Evolutionary conservation across 1,140 invertebrate species (phyloP).

Genomic region (Euwallacea fornicatus): DNA sequence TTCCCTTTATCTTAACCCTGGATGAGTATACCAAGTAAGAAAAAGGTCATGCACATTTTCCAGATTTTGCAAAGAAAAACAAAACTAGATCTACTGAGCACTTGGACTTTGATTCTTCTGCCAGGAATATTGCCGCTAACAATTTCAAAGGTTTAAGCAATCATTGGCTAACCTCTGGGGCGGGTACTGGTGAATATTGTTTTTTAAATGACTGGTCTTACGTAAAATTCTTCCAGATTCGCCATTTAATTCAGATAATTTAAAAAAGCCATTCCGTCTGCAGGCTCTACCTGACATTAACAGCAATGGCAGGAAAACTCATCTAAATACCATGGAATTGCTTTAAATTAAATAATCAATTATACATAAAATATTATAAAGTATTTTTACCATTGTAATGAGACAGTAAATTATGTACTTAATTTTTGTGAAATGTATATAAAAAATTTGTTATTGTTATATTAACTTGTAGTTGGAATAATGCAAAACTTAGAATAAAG

Average conservation of each 20-base stretch:
- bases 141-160: conserved; percentile 12
- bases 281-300: conserved; percentile 50
- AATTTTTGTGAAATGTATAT: too few species aligned
- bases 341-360: conserved; percentile 7
- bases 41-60: conserved; percentile 41
- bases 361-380: not conserved
- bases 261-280: conserved; percentile 46
- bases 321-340: conserved; percentile 41
- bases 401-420: too few species aligned
- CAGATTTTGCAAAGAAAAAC: conserved; percentile 49
- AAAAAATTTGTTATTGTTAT: too few species aligned
- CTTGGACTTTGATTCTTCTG: conserved; percentile 27
- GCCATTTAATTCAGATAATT: conserved; percentile 31
- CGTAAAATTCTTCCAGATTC: conserved; percentile 21
- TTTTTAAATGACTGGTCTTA: not conserved
- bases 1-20: conserved; percentile 14
- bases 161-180: conserved; percentile 25
- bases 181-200: conserved; percentile 21
- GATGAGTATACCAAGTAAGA: conserved; percentile 16
- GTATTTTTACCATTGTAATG: too few species aligned
- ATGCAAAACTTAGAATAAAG: not conserved
- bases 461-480: too few species aligned
- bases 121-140: not conserved
- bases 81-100: conserved; percentile 41
- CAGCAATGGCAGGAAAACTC: conserved; percentile 34